These are phyloP conservation scores for Eupithecia exiguata DNA, from an alignment of 2,888 invertebrate genomes.

Conservation along the genomic window DNA sequence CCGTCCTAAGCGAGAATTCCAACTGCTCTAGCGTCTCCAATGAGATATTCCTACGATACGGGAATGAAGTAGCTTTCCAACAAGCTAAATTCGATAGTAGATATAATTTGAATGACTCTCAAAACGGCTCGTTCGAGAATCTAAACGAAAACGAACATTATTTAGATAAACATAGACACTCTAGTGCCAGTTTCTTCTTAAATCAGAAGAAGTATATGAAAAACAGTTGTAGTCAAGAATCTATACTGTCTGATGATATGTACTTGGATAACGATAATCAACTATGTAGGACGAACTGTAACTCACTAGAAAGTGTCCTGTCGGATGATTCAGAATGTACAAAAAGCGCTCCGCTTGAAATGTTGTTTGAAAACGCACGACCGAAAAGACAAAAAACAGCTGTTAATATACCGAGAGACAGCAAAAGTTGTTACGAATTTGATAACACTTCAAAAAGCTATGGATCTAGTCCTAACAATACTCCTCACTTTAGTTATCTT, in stretches of 20 bases:
- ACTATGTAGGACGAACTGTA: constrained; percentile 86
- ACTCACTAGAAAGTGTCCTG: constrained; percentile 91
- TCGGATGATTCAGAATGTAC: constrained; percentile 91
- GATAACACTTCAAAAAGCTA: constrained; percentile 85
- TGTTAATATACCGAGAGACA: constrained; percentile 68
- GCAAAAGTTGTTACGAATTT: constrained; percentile 81
- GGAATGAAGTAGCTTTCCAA: constrained; percentile 78
- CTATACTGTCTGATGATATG: constrained; percentile 89
- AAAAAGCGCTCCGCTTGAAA: constrained; percentile 90
- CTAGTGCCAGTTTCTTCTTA: constrained; percentile 92
- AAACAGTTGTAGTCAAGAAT: constrained; percentile 89
- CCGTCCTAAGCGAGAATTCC: constrained; percentile 78
- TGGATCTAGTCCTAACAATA: constrained; percentile 86
- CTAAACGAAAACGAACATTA: constrained; percentile 69
- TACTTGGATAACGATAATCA: constrained; percentile 83
- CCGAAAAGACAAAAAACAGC: constrained; percentile 69
- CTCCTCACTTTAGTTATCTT: constrained; percentile 82
- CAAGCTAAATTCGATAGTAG: constrained; percentile 77
- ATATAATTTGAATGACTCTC: constrained; percentile 79
- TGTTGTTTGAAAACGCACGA: constrained; percentile 85
- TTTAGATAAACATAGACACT: constrained; percentile 85
- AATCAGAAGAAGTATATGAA: constrained; percentile 86
- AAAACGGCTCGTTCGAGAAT: constrained; percentile 78
- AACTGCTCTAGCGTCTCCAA: constrained; percentile 81
- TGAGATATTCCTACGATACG: constrained; percentile 80